Base-by-base conservation (phyloP, 2,797 vertebrate species). In the Aplochiton taeniatus region DNA sequence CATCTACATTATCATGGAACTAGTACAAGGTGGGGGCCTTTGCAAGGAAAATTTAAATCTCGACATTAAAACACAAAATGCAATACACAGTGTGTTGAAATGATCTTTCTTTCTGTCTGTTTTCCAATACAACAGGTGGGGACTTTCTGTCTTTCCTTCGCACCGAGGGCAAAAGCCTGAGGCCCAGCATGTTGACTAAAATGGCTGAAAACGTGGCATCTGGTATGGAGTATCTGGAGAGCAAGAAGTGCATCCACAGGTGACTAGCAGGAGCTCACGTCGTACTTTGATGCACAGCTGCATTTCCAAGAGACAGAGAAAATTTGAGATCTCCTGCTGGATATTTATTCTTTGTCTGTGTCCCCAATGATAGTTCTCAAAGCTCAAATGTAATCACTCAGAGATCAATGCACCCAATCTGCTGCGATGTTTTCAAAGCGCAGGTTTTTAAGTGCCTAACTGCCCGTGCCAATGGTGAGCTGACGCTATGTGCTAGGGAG, bases 1-100 rank as follows among this genome's bases (percentile, higher is more conserved):
- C 19, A 95, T 99, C 72, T 98, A 98, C 82, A 99, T 99, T 0
- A 91, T 99, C 82, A 99, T 99, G 97, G 97, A 99, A 86, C 90
- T 99, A 0, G 89, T 98, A 62, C 90, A 95, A 86, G 97, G 97
- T 97, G 76, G 89, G 89, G 11, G 7, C 11, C 6, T 4, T 5
- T 12, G 14, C 8, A 48, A 11, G 9, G 14, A 14, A 48, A 31
- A 31, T 11, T 11, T 56, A 1, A 5, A 0, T 11, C 51, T 53
- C 19, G 19, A 18, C 52, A 17, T 47, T 42, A 9, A 50, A 42
- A 61, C 59, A 5, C 10, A 4, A 14, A 11, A 11, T 20, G 16
- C 45, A 31, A 19, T 9, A 46, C 58, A 13, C 58, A 17, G n/a
- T 12, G n/a, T 46, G 17, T 18, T 0, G n/a, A 12, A 1, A 4